Base-by-base conservation (phyloP, 2,797 vertebrate genomes). In the Hydrolagus colliei region DNA sequence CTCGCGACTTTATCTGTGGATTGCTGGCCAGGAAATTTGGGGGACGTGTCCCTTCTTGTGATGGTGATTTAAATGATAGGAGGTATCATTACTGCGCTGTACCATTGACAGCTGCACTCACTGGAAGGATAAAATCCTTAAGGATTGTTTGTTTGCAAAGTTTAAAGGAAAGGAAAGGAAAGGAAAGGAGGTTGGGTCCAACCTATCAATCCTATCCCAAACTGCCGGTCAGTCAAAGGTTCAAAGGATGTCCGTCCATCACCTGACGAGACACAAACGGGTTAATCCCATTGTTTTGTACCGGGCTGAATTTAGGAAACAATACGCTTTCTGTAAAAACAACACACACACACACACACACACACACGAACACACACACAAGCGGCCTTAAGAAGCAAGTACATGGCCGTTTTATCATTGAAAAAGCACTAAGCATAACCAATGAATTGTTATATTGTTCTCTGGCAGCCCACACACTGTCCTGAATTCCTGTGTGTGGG, bases 401-500 rank as follows among this genome's bases (percentile, higher is more conserved):
- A 18, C 79, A 84, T 35, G 6, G 63, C 79, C 67, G 52, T 84
- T 84, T 84, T 84, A 71, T 71, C 65, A 71, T 71, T 35, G 65
- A 65, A 65, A 82, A 82, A 82, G 41, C 65, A 67, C 63, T n/a
- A 67, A 71, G 65, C 41, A 71, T 41, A 84, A 71, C 35, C 41
- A 63, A 84, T 84, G 79, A 84, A 84, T 68, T 27, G 35, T 35
- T 20, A 67, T 41, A 84, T 84, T 84, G 79, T 84, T 84, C 79
- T 82, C 63, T 27, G 20, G 1, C 79, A 68, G 79, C 79, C 79
- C 65, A 84, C 79, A 84, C 32, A 27, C 63, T 84, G 79, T 84
- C 79, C 32, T n/a, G 65, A 84, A 84, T 84, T 84, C 79, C 79
- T 84, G 32, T 84, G 79, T 84, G 79, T 84, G 79, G 79, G 79